Percentiles rank a stretch among this genome's conserved stretches.
Evolutionary conservation across 2,888 invertebrate genomes (phyloP).

Genomic region (Merodon equestris): DNA sequence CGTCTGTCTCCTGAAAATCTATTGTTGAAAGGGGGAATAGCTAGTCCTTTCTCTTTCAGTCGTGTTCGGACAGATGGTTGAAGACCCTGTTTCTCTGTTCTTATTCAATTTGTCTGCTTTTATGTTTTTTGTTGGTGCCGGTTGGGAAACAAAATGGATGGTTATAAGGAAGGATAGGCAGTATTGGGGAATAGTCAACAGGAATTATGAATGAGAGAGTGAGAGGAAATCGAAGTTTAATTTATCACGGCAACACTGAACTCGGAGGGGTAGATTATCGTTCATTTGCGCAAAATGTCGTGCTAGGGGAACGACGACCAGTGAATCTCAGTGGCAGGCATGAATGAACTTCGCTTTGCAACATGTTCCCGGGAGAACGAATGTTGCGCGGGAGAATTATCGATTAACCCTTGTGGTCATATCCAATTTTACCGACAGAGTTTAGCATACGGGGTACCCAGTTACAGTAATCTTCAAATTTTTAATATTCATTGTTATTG

Average conservation of each 20-base stretch:
- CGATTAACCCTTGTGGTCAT: slow-evolving; percentile 27
- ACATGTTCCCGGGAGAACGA: slow-evolving; percentile 42
- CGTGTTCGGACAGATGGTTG: slow-evolving; percentile 21
- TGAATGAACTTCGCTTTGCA: slow-evolving; percentile 29
- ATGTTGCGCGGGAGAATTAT: slow-evolving; percentile 58
- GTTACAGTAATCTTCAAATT: too few species aligned
- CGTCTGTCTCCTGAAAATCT: slow-evolving; percentile 27
- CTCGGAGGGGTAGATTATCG: slow-evolving; percentile 14
- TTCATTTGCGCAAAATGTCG: slow-evolving; percentile 19
- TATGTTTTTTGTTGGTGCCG: too few species aligned
- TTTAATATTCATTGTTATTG: too few species aligned
- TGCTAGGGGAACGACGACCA: background rate
- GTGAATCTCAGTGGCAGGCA: slow-evolving; percentile 33
- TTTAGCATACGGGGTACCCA: slow-evolving; percentile 81
- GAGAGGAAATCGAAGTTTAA: background rate
- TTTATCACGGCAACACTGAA: slow-evolving; percentile 18
- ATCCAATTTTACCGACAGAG: too few species aligned
- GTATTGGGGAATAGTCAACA: slow-evolving; percentile 1
- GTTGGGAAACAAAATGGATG: background rate
- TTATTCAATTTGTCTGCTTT: too few species aligned
- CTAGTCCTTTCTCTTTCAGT: slow-evolving; percentile 58
- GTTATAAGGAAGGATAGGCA: slow-evolving; percentile 10
- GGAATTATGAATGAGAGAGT: slow-evolving; percentile 17
- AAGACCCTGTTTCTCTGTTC: slow-evolving; percentile 39
- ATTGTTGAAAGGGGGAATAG: slow-evolving; percentile 27